phyloP scores from a whole-genome alignment of 2,113 vertebrate species.

The Myrmecobius fasciatus region DNA sequence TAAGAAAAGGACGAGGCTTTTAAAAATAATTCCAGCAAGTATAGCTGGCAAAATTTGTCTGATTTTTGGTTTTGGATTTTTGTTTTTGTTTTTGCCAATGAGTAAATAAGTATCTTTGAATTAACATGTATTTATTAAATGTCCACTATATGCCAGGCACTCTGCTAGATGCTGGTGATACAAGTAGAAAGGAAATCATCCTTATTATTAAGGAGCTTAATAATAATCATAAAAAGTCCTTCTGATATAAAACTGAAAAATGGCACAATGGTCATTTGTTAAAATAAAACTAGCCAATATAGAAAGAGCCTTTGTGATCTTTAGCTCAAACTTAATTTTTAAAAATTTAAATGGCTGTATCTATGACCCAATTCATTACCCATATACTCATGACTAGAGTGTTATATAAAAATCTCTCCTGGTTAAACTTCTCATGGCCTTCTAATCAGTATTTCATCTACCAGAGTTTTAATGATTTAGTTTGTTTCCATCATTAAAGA shows the following conservation, averaged over 20 bases:
- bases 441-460: not conserved
- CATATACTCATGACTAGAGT: not conserved
- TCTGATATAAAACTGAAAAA: not conserved
- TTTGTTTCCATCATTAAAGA: constrained; percentile 48
- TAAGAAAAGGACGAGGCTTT: not conserved
- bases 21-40: not conserved
- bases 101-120: not conserved
- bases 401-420: constrained; percentile 32
- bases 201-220: not conserved
- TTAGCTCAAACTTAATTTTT: constrained; percentile 22
- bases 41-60: not conserved
- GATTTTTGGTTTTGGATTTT: no score
- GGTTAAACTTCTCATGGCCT: constrained; percentile 30
- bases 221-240: not conserved
- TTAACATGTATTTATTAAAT: not conserved
- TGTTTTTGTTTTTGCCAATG: not conserved
- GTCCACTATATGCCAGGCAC: not conserved
- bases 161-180: not conserved
- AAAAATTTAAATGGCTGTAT: constrained; percentile 3
- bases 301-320: not conserved
- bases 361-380: not conserved
- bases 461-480: constrained; percentile 6
- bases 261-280: not conserved
- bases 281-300: not conserved
- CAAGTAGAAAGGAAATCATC: not conserved